These are phyloP conservation scores for Montipora efflorescens DNA, from an alignment of 64 coral and sea anemone genomes.

Conservation along the genomic window DNA sequence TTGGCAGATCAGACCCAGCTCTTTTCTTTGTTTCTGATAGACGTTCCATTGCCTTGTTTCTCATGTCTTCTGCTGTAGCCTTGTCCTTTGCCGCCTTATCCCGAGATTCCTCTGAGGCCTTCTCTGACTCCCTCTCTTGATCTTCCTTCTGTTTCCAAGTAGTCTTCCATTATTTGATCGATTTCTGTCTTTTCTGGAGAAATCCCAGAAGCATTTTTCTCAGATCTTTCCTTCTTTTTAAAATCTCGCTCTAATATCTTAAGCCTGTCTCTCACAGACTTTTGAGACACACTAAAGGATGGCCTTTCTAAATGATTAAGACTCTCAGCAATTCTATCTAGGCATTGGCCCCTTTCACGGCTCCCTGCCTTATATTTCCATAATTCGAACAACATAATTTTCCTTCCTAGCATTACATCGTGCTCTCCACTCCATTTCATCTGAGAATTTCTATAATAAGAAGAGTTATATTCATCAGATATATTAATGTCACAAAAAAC, in stretches of 20 bases:
- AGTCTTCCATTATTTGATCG: slow-evolving; percentile 32
- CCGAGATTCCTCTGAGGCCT: neutral
- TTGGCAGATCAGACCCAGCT: slow-evolving; percentile 7
- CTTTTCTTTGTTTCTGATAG: slow-evolving; percentile 49
- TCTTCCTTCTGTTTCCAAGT: slow-evolving; percentile 42
- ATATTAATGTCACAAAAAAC: too few species aligned
- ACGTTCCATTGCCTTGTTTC: slow-evolving; percentile 45
- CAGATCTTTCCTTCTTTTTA: slow-evolving; percentile 33
- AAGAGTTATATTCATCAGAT: too few species aligned
- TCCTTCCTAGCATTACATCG: too few species aligned
- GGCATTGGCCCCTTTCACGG: too few species aligned
- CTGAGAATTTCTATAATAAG: too few species aligned
- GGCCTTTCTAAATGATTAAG: too few species aligned
- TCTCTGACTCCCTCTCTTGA: slow-evolving; percentile 37
- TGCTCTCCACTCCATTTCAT: too few species aligned
- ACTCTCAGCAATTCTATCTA: too few species aligned
- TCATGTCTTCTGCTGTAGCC: slow-evolving; percentile 40
- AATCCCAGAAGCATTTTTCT: slow-evolving; percentile 53
- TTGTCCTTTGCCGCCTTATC: neutral
- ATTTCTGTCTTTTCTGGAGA: slow-evolving; percentile 47
- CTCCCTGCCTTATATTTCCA: too few species aligned
- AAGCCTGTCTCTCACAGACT: too few species aligned
- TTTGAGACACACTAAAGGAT: too few species aligned
- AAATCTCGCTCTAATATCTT: neutral
- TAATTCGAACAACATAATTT: too few species aligned